Conservation (phyloP, 2,113 vertebrate species). For the Mirza zaza region DNA sequence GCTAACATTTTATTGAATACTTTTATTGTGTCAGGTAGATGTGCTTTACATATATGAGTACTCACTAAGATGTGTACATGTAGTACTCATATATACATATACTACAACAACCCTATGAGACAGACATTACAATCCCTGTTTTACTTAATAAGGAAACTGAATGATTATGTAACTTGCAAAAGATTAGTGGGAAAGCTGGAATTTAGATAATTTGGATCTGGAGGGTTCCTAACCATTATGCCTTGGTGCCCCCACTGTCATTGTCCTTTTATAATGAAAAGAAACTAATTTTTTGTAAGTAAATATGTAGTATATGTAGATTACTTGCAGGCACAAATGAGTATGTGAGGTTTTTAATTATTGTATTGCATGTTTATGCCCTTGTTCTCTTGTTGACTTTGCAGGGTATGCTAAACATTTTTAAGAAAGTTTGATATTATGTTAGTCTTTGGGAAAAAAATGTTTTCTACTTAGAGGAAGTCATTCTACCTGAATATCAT, state of each 20-base stretch:
- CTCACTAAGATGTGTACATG: not conserved
- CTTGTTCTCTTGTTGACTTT: not conserved
- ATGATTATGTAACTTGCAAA: slow-evolving; percentile 22
- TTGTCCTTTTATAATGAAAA: slow-evolving; percentile 12
- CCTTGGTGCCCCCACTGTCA: not conserved
- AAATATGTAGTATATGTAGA: not conserved
- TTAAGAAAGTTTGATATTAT: not conserved
- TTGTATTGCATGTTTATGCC: not conserved
- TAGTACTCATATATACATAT: not conserved
- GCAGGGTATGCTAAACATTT: not conserved
- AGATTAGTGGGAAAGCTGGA: not conserved
- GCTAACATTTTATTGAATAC: not conserved
- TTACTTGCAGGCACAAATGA: slow-evolving; percentile 17
- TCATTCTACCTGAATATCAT: slow-evolving; percentile 44
- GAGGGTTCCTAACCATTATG: not conserved
- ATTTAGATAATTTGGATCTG: not conserved
- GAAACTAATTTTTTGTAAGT: slow-evolving; percentile 6
- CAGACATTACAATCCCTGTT: not conserved
- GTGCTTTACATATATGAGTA: not conserved
- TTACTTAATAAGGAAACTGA: slow-evolving; percentile 20
- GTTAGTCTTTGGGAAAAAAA: not conserved
- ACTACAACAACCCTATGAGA: not conserved
- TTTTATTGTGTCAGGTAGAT: slow-evolving; percentile 1
- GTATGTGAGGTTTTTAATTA: not conserved
- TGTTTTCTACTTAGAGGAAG: slow-evolving; percentile 9